Evolutionary conservation across 2,888 invertebrate genomes (phyloP).

Genomic region (Carterocephalus palaemon): DNA sequence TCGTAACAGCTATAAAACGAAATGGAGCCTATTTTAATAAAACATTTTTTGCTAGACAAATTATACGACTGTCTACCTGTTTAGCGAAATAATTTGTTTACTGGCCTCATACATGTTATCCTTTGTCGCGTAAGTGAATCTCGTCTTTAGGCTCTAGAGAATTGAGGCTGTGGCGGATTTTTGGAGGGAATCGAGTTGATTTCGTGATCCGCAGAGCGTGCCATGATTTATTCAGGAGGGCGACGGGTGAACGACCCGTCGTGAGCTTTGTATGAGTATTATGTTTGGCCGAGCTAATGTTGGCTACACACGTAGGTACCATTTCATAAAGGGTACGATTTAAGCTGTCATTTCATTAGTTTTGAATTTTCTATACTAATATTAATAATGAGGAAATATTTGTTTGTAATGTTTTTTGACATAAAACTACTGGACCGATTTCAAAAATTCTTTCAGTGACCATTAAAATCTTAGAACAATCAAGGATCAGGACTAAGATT

Average conservation of each 20-base stretch:
- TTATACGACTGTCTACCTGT: constrained; percentile 19
- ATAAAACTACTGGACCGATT: too few species aligned
- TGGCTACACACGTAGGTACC: too few species aligned
- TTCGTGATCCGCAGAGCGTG: constrained; percentile 21
- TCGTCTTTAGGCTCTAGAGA: neutral
- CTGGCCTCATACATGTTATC: constrained; percentile 5
- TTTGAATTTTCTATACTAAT: too few species aligned
- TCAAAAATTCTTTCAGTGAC: too few species aligned
- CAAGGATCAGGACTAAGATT: too few species aligned
- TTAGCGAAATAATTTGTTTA: constrained; percentile 21
- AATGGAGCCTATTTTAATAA: too few species aligned
- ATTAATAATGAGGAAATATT: too few species aligned
- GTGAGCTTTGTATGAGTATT: constrained; percentile 15
- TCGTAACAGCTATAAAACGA: too few species aligned
- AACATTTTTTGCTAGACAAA: constrained; percentile 20
- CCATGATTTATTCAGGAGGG: constrained; percentile 25
- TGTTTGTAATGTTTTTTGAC: too few species aligned
- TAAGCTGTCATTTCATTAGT: too few species aligned
- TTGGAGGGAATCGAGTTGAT: constrained; percentile 21
- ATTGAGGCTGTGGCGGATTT: constrained; percentile 9
- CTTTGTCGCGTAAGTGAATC: constrained; percentile 6
- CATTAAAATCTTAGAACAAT: too few species aligned
- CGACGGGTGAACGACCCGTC: constrained; percentile 21
- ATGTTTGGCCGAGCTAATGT: constrained; percentile 20
- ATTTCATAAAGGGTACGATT: too few species aligned